Percentiles rank a stretch among this genome's conserved stretches.
Conservation (phyloP, 1,140 invertebrate genomes). For the Apis florea region DNA sequence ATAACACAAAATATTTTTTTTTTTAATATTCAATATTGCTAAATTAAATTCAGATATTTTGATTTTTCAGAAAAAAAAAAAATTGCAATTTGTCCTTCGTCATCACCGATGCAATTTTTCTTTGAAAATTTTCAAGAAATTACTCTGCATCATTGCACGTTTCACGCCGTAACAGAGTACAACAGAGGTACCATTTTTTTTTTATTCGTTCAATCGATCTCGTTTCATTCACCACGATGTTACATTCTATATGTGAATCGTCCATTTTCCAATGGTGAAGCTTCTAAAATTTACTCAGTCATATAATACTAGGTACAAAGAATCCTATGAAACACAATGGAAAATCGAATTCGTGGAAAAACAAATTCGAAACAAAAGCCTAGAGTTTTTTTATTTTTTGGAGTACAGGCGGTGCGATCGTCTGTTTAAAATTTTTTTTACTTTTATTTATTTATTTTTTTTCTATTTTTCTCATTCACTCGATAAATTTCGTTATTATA, state of each 20-base stretch:
- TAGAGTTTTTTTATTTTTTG: background rate
- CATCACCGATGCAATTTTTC: conserved; percentile 29
- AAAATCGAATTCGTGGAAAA: background rate
- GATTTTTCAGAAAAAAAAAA: background rate
- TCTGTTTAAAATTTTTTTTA: background rate
- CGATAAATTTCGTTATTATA: conserved; percentile 25
- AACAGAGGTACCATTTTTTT: conserved; percentile 46
- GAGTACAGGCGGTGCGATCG: conserved; percentile 8
- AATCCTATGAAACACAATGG: conserved; percentile 8
- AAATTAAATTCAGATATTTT: background rate
- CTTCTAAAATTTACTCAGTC: conserved; percentile 23
- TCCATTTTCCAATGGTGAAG: conserved; percentile 46
- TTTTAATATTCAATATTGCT: background rate
- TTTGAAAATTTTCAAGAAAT: conserved; percentile 14
- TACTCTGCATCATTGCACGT: conserved; percentile 45
- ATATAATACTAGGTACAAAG: conserved; percentile 6
- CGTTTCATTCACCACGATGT: conserved; percentile 29
- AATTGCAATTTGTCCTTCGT: background rate
- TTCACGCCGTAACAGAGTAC: conserved; percentile 45
- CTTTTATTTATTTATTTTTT: no score
- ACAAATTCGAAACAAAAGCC: conserved; percentile 10
- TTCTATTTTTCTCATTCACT: background rate
- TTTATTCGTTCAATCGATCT: conserved; percentile 39
- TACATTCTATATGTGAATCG: conserved; percentile 45
- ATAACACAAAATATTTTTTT: background rate